These are phyloP conservation scores for Epirrhoe alternata DNA, from an alignment of 2,888 invertebrate genomes.

Conservation along the genomic window DNA sequence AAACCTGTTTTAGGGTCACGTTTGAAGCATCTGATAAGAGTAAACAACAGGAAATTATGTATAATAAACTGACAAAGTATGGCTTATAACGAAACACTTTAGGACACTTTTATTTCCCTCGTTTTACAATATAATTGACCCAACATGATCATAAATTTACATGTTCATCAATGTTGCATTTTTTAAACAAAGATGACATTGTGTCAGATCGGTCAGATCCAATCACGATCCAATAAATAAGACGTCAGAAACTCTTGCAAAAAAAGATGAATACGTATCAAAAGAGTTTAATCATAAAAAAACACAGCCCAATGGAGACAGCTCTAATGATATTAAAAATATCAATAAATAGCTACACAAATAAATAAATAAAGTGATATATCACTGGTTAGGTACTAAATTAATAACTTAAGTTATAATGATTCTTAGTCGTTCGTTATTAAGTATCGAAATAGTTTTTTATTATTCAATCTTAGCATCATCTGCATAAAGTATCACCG, in stretches of 20 bases:
- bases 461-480: conserved; percentile 10
- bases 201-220: neutral
- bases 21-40: conserved; percentile 19
- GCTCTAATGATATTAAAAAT: too few relatives aligned
- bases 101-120: conserved; percentile 16
- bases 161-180: neutral
- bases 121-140: conserved; percentile 14
- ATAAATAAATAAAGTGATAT: too few relatives aligned
- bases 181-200: neutral
- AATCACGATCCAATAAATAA: neutral
- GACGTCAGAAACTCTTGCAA: neutral
- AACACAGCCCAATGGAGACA: too few relatives aligned
- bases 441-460: neutral
- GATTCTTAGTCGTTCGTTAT: too few relatives aligned
- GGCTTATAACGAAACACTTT: conserved; percentile 41
- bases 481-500: conserved; percentile 18
- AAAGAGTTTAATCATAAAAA: neutral
- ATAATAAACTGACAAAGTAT: conserved; percentile 37
- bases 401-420: too few relatives aligned
- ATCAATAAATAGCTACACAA: too few relatives aligned
- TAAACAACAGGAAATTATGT: conserved; percentile 11
- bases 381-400: too few relatives aligned
- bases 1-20: conserved; percentile 5
- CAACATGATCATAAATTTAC: conserved; percentile 14
- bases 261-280: neutral